Base-by-base conservation (phyloP, 30 jellyfish, hydroid and myxozoan species). In the Aurelia sp. region DNA sequence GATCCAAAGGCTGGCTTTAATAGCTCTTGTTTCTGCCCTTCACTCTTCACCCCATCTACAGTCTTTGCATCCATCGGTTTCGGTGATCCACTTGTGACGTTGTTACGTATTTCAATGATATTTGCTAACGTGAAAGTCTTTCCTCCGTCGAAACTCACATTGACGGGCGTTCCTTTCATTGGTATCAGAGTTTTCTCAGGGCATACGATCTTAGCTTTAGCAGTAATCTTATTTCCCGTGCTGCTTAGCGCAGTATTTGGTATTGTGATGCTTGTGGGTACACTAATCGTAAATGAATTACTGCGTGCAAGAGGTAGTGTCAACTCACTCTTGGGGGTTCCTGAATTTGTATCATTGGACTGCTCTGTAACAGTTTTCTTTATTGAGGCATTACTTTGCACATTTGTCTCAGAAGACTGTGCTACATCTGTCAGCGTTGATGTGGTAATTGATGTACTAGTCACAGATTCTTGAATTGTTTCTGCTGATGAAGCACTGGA, bases 81-180 rank as follows among this genome's bases (percentile, higher is more conserved):
- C 33, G 69, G 69, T 6, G 33, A 18, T 21, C 16, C 6, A 44
- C 55, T 7, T 44, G 37, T 18, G n/a, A 13, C 44, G 13, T 16
- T 63, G 66, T 79, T 65, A 35, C 83, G 41, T 66, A 81, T 81
- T 68, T 66, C 83, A 20, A 81, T 73, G 6, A 66, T 69, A 55
- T 58, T 81, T 27, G 82, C 83, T 63, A 81, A 68, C 21, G 90
- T 57, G n/a, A 53, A 81, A 11, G 90, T 81, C 37, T 81, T 81
- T 21, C 83, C 90, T 8, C 83, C 90, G 31, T 66, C 90, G 52
- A 66, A 66, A 66, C 83, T 81, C 13, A 81, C 90, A 52, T 51
- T 81, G 9, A 81, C 90, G 18, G 90, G 83, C 62, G 72, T 53
- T 10, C 89, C 89, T 30, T 78, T 78, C 60, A 63, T 6, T 6